These are phyloP conservation scores for Drosophila nasuta DNA, from an alignment of 1,140 invertebrate species.

Conservation along the genomic window DNA sequence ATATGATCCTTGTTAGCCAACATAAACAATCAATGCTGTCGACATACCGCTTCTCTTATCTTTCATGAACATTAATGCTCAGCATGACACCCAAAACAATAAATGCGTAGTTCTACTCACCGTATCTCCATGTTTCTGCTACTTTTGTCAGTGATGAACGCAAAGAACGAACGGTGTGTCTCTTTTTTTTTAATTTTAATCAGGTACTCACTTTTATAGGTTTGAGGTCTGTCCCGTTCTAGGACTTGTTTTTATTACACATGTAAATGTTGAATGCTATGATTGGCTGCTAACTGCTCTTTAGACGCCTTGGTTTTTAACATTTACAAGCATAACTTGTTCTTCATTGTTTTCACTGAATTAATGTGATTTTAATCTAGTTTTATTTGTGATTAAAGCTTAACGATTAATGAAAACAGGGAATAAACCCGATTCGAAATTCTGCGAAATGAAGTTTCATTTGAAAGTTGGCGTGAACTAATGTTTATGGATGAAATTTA, in stretches of 20 bases:
- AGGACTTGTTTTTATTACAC: slow-evolving; percentile 18
- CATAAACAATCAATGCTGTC: not conserved
- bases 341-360: not conserved
- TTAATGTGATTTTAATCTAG: slow-evolving; percentile 3
- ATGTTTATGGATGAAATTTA: slow-evolving; percentile 2
- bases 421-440: not conserved
- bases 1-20: not conserved
- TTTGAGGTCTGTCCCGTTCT: not conserved
- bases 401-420: not conserved
- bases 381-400: not conserved
- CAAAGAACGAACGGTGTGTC: slow-evolving; percentile 4
- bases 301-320: not conserved
- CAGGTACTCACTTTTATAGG: not conserved
- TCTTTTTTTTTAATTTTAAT: slow-evolving; percentile 9
- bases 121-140: not conserved
- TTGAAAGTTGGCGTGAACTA: slow-evolving; percentile 4
- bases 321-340: not conserved
- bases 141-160: not conserved
- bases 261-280: not conserved
- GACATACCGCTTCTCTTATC: not conserved
- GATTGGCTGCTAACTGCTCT: not conserved
- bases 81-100: not conserved
- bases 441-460: not conserved
- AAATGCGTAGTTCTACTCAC: not conserved
- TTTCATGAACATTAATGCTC: slow-evolving; percentile 1